Evolutionary conservation across 2,888 invertebrate species (phyloP), one percentile per base, ranked within the genome.

Genomic region (Sinodicranocentrus sp.): DNA sequence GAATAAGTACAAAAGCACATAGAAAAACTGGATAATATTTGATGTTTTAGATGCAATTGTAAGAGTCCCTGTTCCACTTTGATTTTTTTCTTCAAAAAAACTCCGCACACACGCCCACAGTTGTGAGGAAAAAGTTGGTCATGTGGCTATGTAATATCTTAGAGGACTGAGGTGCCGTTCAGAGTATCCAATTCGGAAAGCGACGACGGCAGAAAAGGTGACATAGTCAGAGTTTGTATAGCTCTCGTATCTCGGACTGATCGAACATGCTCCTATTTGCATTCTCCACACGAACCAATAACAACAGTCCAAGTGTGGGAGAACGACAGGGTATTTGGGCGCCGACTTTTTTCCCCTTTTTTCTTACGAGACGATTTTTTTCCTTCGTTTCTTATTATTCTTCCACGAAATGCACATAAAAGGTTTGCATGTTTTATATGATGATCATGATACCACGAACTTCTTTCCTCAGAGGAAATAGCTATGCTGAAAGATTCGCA

Each of bases 241-340:
- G n/a, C n/a, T n/a, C n/a, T n/a, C n/a, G n/a, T 39, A 5, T 5
- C 39, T 48, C 48, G 48, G 2, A n/a, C 5, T 5, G 48, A 48
- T 10, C 48, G 48, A 33, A 33, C 19, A 19, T 52, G n/a, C 52
- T 33, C 76, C 26, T 23, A 57, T 76, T 67, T 39, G 39, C 25
- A 76, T 76, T 76, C 76, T 23, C 33, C 52, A n/a, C 76, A 76
- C 67, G 76, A 76, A 44, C 67, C 67, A 76, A 76, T 67, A 76
- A 57, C 75, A 76, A 76, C 57, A 63, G 57, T 28, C 76, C 25
- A 8, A 3, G 21, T 57, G 76, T 48, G 48, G 48, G 5, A 48
- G 5, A 33, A 33, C 3, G 10, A 33, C 3, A 33, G 33, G 33
- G 33, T 48, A 76, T 52, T 76, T 67, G 54, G 21, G 43, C n/a